Evolutionary conservation across 2,113 vertebrate species (phyloP), one percentile per base, ranked within the genome.

Genomic region (Salvelinus alpinus): DNA sequence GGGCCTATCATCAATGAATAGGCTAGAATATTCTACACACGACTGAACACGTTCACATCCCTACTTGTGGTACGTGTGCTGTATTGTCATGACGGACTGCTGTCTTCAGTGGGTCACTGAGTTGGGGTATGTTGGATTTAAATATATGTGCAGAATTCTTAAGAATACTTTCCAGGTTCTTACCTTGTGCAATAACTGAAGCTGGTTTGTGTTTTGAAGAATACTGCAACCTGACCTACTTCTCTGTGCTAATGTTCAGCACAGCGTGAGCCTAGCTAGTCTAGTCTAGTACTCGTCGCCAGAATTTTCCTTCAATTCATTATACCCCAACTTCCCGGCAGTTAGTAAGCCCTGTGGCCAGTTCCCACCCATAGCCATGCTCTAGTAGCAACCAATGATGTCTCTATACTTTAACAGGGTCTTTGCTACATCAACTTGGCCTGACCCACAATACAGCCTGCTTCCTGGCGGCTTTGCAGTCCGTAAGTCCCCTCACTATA

Each of bases 381-480:
- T n/a, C 62, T 70, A 22, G 0, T 24, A 62, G 38, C 65, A 54
- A 54, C 31, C 14, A 20, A 71, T 2, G 13, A 18, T 54, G 16
- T 70, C 22, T 62, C 44, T 59, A 14, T 70, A 4, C 70, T 60
- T 18, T 22, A 57, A 57, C 16, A 66, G 57, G 74, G 27, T 69
- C 64, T 24, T 70, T 14, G 14, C 11, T 24, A 20, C 69, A 44
- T 24, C 24, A 83, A 72, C 70, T 82, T 79, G 18, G 75, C 11
- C 71, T 70, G 70, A 78, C 68, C 57, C 47, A n/a, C 71, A 79
- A 73, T 80, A 44, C 62, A 76, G 12, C n/a, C 47, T 20, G 73
- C 70, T 60, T 74, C 74, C 70, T 77, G 76, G 38, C 68, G 54
- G 64, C 78, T 72, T 0, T 70, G 68, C 72, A 64, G 78, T 80